Evolutionary conservation across 2,113 vertebrate genomes (phyloP).

Genomic region (Myotis davidii): DNA sequence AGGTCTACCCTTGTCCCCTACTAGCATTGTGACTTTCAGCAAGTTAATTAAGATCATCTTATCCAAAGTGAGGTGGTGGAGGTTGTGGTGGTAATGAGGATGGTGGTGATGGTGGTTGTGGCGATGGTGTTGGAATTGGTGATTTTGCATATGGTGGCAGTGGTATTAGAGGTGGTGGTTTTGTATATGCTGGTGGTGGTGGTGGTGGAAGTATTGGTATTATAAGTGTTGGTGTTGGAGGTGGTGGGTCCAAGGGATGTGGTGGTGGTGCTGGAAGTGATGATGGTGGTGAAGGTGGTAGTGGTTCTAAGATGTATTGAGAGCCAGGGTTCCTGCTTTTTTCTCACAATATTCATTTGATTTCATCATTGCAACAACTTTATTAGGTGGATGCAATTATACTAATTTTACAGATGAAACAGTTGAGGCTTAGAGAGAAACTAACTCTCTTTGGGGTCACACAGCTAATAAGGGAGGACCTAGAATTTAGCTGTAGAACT

Average conservation of each 20-base stretch:
- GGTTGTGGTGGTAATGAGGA: background rate
- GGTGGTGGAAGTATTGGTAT: no score
- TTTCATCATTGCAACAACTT: background rate
- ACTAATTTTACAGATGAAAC: background rate
- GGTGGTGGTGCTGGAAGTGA: background rate
- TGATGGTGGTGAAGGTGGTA: rapidly evolving
- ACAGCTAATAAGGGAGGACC: background rate
- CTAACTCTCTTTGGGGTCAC: background rate
- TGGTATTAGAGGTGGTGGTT: background rate
- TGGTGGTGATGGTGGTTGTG: background rate
- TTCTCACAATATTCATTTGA: background rate
- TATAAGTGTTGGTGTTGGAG: background rate
- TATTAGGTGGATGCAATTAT: background rate
- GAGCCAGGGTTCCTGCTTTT: background rate
- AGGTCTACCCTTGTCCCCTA: background rate
- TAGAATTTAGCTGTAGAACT: background rate
- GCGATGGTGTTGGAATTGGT: no score
- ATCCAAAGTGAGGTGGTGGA: background rate
- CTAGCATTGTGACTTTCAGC: background rate
- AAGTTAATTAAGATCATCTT: background rate
- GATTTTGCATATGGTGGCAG: rapidly evolving
- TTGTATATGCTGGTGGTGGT: background rate
- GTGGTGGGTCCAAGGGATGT: no score
- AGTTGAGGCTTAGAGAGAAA: background rate
- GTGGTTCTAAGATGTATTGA: background rate